phyloP scores from a whole-genome alignment of 2,113 vertebrate species.

The Stegostoma tigrinum region DNA sequence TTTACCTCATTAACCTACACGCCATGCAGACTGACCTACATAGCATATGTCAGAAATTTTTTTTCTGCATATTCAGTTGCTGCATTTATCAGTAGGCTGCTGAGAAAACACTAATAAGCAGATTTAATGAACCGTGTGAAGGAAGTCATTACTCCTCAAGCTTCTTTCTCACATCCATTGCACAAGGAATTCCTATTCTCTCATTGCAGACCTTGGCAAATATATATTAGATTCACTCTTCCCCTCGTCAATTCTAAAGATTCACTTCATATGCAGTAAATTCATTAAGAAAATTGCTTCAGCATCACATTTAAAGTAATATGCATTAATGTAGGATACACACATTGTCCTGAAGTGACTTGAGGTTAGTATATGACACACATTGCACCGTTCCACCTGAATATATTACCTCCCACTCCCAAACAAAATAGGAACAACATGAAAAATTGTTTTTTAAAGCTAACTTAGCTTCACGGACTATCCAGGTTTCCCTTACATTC shows the following conservation, averaged over 20 bases:
- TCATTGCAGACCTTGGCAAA: constrained; percentile 10
- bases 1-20: constrained; percentile 49
- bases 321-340: not conserved
- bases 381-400: not conserved
- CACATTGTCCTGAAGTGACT: not conserved
- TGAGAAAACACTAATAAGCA: constrained; percentile 47
- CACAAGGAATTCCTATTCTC: not conserved
- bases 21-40: constrained; percentile 40
- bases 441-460: not conserved
- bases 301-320: not conserved
- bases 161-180: not conserved
- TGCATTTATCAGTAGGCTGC: constrained; percentile 49
- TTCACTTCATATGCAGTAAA: not conserved
- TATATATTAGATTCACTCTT: not conserved
- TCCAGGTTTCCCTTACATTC: not conserved
- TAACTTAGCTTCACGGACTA: not conserved
- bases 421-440: not conserved
- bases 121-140: constrained; percentile 51
- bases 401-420: not conserved
- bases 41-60: constrained; percentile 40
- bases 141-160: constrained; percentile 37
- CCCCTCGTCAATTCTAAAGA: not conserved
- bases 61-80: constrained; percentile 43
- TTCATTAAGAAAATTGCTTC: not conserved
- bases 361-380: not conserved